These are phyloP conservation scores for Noctua comes DNA, from an alignment of 2,888 invertebrate genomes.

Conservation along the genomic window DNA sequence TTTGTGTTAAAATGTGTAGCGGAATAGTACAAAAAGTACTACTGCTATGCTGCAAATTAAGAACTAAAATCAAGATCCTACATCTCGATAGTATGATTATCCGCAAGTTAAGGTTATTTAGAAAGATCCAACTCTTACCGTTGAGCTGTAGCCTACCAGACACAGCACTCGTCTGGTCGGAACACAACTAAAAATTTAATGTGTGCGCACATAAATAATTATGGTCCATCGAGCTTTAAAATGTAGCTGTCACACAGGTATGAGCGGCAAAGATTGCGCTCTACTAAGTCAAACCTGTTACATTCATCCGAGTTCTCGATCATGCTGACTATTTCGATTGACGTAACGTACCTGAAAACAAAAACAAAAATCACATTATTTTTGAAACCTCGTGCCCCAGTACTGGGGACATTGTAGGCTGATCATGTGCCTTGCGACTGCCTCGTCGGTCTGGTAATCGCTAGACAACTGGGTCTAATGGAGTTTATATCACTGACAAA, in stretches of 20 bases:
- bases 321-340: not conserved
- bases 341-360: not conserved
- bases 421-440: not conserved
- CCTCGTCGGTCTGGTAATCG: not conserved
- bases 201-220: not conserved
- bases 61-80: not conserved
- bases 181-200: not conserved
- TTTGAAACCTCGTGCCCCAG: not conserved
- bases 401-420: not conserved
- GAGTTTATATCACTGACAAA: too few species aligned
- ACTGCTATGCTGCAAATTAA: not conserved
- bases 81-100: not conserved
- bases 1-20: not conserved
- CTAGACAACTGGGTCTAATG: not conserved
- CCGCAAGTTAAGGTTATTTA: not conserved
- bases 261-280: not conserved
- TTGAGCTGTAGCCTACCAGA: not conserved
- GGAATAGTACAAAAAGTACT: not conserved
- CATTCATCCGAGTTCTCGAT: not conserved
- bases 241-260: not conserved
- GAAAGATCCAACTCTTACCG: not conserved
- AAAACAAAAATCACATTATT: not conserved
- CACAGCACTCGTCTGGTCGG: not conserved
- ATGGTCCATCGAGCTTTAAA: not conserved
- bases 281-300: not conserved